phyloP scores from a whole-genome alignment of 2,113 vertebrate genomes.

The Irena cyanogastra region DNA sequence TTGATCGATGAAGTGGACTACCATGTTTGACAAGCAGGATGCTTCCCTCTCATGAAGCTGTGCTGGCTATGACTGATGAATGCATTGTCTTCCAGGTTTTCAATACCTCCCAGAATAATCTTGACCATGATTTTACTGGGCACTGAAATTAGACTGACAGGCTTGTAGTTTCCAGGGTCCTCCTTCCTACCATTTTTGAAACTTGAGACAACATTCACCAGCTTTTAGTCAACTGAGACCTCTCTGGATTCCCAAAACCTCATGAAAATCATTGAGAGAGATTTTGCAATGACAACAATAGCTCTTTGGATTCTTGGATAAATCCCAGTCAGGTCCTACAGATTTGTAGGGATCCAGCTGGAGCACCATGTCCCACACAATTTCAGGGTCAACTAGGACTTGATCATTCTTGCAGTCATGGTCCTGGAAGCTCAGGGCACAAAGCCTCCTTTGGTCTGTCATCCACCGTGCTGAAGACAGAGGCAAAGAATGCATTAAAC shows the following conservation, averaged over 20 bases:
- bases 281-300: not conserved
- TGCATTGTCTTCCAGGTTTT: not conserved
- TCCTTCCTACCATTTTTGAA: not conserved
- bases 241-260: not conserved
- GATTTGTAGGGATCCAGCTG: not conserved
- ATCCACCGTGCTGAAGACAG: rapidly evolving
- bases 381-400: not conserved
- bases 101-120: not conserved
- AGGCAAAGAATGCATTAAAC: not conserved
- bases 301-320: not conserved
- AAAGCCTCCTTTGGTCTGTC: not conserved
- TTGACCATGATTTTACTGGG: not conserved
- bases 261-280: not conserved
- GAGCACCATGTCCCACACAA: not conserved
- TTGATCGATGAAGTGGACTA: not conserved
- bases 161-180: not conserved
- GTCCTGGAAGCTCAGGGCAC: not conserved
- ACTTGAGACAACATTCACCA: not conserved
- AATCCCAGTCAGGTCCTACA: not conserved
- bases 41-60: not conserved
- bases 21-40: not conserved
- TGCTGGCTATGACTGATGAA: not conserved
- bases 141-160: not conserved
- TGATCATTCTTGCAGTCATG: not conserved
- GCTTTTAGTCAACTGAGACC: not conserved